Percentiles rank a stretch among this genome's conserved stretches.
Conservation (phyloP, 2,113 vertebrate genomes). For the Grallaria varia region DNA sequence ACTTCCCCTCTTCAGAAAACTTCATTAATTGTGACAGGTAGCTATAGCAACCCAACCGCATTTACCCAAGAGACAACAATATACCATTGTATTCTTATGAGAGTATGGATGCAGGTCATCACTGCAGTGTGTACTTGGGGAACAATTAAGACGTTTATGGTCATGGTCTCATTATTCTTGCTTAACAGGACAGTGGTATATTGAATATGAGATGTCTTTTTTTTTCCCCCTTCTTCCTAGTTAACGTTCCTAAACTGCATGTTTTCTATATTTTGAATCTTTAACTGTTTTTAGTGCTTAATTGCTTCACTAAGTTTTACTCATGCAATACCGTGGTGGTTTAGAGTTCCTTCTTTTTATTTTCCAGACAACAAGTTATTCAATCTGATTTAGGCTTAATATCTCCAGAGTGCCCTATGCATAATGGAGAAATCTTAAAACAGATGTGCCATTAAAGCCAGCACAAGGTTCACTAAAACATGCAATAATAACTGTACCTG, state of each 20-base stretch:
- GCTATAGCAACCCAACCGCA: neutral
- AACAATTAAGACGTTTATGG: constrained; percentile 30
- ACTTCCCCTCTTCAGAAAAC: neutral
- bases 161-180: neutral
- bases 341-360: neutral
- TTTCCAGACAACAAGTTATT: neutral
- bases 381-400: neutral
- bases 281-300: neutral
- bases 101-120: neutral
- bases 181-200: neutral
- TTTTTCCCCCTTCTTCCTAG: neutral
- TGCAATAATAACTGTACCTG: neutral
- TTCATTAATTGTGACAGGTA: neutral
- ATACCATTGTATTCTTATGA: neutral
- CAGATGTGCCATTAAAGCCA: neutral
- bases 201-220: neutral
- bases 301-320: neutral
- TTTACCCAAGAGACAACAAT: neutral
- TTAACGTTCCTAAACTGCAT: neutral
- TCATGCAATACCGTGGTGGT: neutral
- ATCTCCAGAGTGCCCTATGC: neutral
- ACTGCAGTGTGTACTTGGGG: neutral
- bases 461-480: neutral
- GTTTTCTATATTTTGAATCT: neutral
- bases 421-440: neutral